Percentiles rank a stretch among this genome's conserved stretches.
phyloP scores from a whole-genome alignment of 2,888 invertebrate genomes.

The Euclidia mi region DNA sequence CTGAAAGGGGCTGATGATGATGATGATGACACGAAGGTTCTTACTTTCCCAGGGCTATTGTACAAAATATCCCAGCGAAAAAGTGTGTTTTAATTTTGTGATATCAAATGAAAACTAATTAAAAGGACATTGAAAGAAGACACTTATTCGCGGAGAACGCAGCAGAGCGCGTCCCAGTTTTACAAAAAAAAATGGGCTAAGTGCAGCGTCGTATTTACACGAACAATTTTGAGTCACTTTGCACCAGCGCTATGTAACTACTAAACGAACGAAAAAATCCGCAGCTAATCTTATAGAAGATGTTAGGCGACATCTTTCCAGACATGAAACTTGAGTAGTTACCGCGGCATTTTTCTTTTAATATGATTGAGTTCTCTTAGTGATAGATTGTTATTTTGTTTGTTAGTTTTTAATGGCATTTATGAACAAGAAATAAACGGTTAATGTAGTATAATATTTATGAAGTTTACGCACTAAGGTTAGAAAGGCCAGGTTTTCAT shows the following conservation, averaged over 20 bases:
- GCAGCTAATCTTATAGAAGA: not conserved
- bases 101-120: constrained; percentile 9
- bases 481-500: too few relatives aligned
- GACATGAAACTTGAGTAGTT: not conserved
- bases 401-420: too few relatives aligned
- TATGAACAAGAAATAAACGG: too few relatives aligned
- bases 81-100: not conserved
- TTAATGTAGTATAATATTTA: too few relatives aligned
- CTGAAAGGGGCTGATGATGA: too few relatives aligned
- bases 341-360: too few relatives aligned
- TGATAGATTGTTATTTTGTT: too few relatives aligned
- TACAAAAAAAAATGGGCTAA: constrained; percentile 1
- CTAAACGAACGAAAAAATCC: not conserved
- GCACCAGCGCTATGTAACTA: not conserved
- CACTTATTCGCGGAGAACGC: not conserved
- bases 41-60: not conserved
- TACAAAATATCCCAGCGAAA: not conserved
- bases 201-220: constrained; percentile 9
- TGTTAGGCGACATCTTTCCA: not conserved
- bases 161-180: constrained; percentile 8
- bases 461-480: too few relatives aligned
- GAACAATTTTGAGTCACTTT: constrained; percentile 8
- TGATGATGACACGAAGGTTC: too few relatives aligned
- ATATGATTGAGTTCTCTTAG: too few relatives aligned
- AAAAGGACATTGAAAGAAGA: constrained; percentile 4